Base-by-base conservation (phyloP, 2,888 invertebrate genomes). In the Nomada goodeniana region DNA sequence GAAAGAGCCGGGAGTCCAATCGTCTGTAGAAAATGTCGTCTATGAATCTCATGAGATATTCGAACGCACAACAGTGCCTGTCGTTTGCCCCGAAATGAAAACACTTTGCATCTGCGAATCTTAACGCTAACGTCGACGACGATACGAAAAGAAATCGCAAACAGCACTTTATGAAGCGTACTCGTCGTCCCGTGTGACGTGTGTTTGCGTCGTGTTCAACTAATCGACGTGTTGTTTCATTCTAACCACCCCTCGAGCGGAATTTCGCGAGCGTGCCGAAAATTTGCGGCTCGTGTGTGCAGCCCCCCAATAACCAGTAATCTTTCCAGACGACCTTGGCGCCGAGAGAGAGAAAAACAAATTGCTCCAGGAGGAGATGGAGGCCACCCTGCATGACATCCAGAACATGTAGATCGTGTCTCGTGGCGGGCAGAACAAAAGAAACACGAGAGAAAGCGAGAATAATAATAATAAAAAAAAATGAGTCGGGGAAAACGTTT, bases 301-400 rank as follows among this genome's bases (percentile, higher is more conserved):
- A 85, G 61, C 61, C 71, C 90, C 91, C 88, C 87, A 90, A 88
- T 93, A 94, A 94, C 93, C 82, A 92, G 91, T 93, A 89, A 93
- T 93, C 92, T 94, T 95, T 96, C 94, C 97, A 99, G 99, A 99
- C 96, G 98, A 98, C 95, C 97, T 99, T 95, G 96, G 98, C 95
- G 96, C 96, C 94, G 98, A 98, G 95, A 98, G 97, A 95, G 97
- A 97, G 96, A 98, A 98, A 96, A 98, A 98, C 96, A 98, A 98
- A 96, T 95, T 97, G 94, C 97, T 99, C 94, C 97, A 98, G 95
- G 98, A 98, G 95, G 99, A 99, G 95, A 98, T 99, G 98, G 99
- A 99, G 95, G 97, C 98, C 94, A 98, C 99, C 94, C 97, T 99
- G 96, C 98, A 98, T 96, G 99, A 99, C 96, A 98, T 99, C 95